phyloP scores from a whole-genome alignment of 2,888 invertebrate species.

The Acronicta psi region DNA sequence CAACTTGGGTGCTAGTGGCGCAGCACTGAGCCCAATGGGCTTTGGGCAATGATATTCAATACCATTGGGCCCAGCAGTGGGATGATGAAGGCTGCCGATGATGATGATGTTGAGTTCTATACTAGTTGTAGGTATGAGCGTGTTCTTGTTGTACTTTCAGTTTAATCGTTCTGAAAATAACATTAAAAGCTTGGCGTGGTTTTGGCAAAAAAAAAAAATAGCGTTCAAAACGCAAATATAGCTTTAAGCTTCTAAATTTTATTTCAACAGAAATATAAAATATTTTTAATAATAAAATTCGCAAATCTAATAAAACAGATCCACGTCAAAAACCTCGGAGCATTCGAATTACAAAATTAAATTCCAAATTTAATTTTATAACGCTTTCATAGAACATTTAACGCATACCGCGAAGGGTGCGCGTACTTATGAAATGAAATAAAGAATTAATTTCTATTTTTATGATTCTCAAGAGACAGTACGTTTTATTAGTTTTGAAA shows the following conservation, averaged over 20 bases:
- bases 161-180: too few relatives aligned
- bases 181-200: too few relatives aligned
- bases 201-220: neutral
- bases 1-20: too few relatives aligned
- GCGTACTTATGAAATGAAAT: slow-evolving; percentile 35
- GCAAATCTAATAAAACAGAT: slow-evolving; percentile 44
- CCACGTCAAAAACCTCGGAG: slow-evolving; percentile 50
- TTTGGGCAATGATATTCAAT: too few relatives aligned
- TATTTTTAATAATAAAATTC: slow-evolving; percentile 35
- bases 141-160: too few relatives aligned
- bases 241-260: slow-evolving; percentile 31
- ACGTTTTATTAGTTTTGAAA: slow-evolving; percentile 6
- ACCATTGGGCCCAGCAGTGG: too few relatives aligned
- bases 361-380: slow-evolving; percentile 78
- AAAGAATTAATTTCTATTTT: slow-evolving; percentile 45
- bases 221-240: slow-evolving; percentile 17
- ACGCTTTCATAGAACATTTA: slow-evolving; percentile 69
- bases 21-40: too few relatives aligned
- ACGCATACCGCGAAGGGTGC: slow-evolving; percentile 64
- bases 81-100: too few relatives aligned
- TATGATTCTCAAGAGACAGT: slow-evolving; percentile 21
- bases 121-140: too few relatives aligned
- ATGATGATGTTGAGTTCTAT: too few relatives aligned
- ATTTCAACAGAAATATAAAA: slow-evolving; percentile 37
- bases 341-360: slow-evolving; percentile 79